These are phyloP conservation scores for Agrypnus murinus DNA, from an alignment of 2,888 invertebrate species.

Conservation along the genomic window DNA sequence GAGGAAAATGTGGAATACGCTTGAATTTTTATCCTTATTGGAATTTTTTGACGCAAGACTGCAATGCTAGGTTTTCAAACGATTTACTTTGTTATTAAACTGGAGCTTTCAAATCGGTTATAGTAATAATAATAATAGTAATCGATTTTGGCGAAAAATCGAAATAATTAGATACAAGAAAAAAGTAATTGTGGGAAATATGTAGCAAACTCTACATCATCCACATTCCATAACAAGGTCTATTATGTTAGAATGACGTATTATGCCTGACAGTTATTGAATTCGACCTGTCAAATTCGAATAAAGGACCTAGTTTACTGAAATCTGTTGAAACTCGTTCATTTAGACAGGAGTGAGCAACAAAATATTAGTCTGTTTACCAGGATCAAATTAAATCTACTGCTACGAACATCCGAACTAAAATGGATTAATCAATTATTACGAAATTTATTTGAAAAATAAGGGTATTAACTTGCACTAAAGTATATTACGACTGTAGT, in stretches of 20 bases:
- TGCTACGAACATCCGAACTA: too few relatives aligned
- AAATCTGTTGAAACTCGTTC: background rate
- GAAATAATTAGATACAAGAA: conserved; percentile 11
- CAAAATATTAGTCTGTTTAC: background rate
- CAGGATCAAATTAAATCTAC: background rate
- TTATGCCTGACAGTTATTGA: conserved; percentile 22
- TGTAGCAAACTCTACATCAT: conserved; percentile 1
- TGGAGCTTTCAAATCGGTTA: background rate
- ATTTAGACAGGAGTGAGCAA: background rate
- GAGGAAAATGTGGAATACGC: conserved; percentile 34
- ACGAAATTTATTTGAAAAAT: too few relatives aligned
- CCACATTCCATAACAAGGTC: conserved; percentile 15
- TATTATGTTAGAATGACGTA: conserved; percentile 25
- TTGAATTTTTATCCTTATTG: conserved; percentile 38
- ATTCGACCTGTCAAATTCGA: conserved; percentile 25
- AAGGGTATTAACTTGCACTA: too few relatives aligned
- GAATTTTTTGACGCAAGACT: conserved; percentile 32
- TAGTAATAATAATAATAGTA: too few relatives aligned
- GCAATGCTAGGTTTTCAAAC: conserved; percentile 20
- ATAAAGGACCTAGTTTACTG: conserved; percentile 14
- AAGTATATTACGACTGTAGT: too few relatives aligned
- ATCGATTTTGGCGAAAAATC: background rate
- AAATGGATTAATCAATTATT: too few relatives aligned
- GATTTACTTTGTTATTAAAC: conserved; percentile 28
- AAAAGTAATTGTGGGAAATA: conserved; percentile 11